These are phyloP conservation scores for Bombus polaris DNA, from an alignment of 1,140 invertebrate species.

Conservation along the genomic window DNA sequence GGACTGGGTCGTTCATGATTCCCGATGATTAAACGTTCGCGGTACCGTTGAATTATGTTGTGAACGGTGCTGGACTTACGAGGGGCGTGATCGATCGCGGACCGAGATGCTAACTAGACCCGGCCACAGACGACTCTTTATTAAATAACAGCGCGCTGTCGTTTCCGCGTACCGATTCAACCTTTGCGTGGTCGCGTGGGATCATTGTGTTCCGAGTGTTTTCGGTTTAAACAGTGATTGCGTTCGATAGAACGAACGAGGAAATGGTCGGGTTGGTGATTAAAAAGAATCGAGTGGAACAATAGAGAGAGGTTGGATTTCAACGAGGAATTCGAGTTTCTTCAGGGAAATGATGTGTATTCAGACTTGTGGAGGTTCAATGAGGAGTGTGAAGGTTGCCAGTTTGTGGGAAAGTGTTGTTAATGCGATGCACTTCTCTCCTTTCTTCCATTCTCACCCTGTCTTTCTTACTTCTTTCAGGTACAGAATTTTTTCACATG, in stretches of 20 bases:
- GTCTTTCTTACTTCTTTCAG: not conserved
- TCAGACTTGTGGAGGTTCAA: not conserved
- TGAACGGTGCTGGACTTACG: slow-evolving; percentile 58
- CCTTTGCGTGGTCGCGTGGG: slow-evolving; percentile 15
- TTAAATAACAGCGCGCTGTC: slow-evolving; percentile 61
- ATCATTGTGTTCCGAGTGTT: slow-evolving; percentile 11
- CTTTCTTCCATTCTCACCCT: not conserved
- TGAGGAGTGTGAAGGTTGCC: not conserved
- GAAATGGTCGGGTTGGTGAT: not conserved
- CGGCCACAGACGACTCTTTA: slow-evolving; percentile 61
- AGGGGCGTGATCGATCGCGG: slow-evolving; percentile 73
- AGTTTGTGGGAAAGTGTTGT: not conserved
- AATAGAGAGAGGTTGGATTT: slow-evolving; percentile 17
- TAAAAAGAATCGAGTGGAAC: slow-evolving; percentile 12
- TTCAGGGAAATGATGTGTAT: not conserved
- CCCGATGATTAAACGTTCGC: slow-evolving; percentile 76
- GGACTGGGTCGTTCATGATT: slow-evolving; percentile 66
- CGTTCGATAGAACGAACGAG: not conserved
- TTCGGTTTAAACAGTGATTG: not conserved
- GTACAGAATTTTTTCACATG: not conserved
- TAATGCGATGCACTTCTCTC: not conserved
- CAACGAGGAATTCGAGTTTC: not conserved
- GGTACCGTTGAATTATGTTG: slow-evolving; percentile 70
- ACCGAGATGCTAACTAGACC: slow-evolving; percentile 73
- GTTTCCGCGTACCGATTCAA: slow-evolving; percentile 44